These are phyloP conservation scores for Noctilio leporinus DNA, from an alignment of 2,113 vertebrate species.

Conservation along the genomic window DNA sequence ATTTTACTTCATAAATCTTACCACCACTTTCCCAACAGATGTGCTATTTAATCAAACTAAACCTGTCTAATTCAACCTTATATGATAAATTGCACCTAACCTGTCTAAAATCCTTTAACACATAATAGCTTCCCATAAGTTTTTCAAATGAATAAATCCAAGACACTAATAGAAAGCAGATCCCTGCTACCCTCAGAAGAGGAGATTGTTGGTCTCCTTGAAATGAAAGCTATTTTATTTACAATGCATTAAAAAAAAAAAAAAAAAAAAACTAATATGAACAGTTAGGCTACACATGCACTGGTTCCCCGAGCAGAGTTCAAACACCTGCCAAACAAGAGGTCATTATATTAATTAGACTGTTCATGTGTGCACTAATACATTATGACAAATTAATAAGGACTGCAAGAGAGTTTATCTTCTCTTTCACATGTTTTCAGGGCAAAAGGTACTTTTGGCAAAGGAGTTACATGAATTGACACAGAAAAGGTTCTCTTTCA, in stretches of 20 bases:
- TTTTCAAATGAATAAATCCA: slow-evolving; percentile 72
- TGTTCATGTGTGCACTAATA: not conserved
- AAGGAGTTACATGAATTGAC: not conserved
- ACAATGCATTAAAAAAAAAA: not conserved
- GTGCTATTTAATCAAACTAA: slow-evolving; percentile 75
- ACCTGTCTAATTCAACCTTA: slow-evolving; percentile 70
- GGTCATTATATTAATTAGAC: slow-evolving; percentile 29
- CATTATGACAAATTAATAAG: slow-evolving; percentile 36
- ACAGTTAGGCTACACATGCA: not conserved
- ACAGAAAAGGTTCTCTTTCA: not conserved
- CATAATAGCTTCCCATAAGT: slow-evolving; percentile 69
- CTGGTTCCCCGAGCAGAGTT: not conserved
- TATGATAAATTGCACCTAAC: slow-evolving; percentile 74
- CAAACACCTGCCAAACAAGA: not conserved
- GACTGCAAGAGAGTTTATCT: not conserved
- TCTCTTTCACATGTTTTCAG: not conserved
- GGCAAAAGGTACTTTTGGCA: not conserved
- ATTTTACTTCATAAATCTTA: slow-evolving; percentile 66
- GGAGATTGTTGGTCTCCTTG: not conserved
- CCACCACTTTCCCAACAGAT: slow-evolving; percentile 61
- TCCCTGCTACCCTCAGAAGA: not conserved
- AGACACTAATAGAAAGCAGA: slow-evolving; percentile 70
- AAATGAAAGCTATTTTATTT: not conserved
- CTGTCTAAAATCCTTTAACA: slow-evolving; percentile 71
- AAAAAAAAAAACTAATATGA: not conserved